These are phyloP conservation scores for Amazona guildingii DNA, from an alignment of 2,113 vertebrate genomes.

Conservation along the genomic window DNA sequence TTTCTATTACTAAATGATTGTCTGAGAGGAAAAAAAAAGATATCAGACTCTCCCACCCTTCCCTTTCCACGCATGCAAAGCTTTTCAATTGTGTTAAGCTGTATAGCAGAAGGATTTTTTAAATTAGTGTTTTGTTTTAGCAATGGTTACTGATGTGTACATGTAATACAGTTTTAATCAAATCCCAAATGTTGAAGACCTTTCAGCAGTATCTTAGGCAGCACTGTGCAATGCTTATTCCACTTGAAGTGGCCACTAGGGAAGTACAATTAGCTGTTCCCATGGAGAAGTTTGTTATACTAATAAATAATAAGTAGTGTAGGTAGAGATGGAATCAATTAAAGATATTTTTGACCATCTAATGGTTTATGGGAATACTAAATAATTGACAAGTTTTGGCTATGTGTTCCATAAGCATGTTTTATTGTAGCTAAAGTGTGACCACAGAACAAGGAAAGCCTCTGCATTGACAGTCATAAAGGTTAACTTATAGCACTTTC, in stretches of 20 bases:
- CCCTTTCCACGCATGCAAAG: constrained; percentile 17
- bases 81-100: constrained; percentile 66
- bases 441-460: constrained; percentile 16
- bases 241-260: constrained; percentile 87
- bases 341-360: constrained; percentile 89
- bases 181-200: constrained; percentile 80
- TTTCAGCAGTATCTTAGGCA: constrained; percentile 79
- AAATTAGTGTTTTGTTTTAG: constrained; percentile 77
- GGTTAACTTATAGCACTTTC: constrained; percentile 34
- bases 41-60: background rate
- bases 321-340: constrained; percentile 93
- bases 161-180: constrained; percentile 81
- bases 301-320: constrained; percentile 93
- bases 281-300: constrained; percentile 90
- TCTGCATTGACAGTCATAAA: background rate
- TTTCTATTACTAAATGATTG: constrained; percentile 34
- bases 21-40: background rate
- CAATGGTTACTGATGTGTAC: constrained; percentile 73
- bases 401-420: constrained; percentile 53
- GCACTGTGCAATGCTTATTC: constrained; percentile 82
- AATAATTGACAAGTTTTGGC: constrained; percentile 80
- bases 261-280: constrained; percentile 93
- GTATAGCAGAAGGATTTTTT: constrained; percentile 67
- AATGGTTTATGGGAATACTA: constrained; percentile 81
- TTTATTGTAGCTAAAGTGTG: constrained; percentile 68